Evolutionary conservation across 2,888 invertebrate genomes (phyloP), one percentile per base, ranked within the genome.

Genomic region (Macrosiphum euphorbiae): DNA sequence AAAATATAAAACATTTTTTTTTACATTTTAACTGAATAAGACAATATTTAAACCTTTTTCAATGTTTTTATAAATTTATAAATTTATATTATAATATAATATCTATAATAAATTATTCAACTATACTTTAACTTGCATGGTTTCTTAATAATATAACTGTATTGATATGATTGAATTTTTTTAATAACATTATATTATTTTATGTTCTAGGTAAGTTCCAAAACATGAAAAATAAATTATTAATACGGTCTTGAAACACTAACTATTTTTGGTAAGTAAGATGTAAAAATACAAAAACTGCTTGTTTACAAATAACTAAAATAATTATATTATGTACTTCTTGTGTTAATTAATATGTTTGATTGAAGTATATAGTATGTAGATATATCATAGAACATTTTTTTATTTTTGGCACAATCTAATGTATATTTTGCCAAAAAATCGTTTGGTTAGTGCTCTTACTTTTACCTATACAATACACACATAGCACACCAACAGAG

Each of bases 181-280:
- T 28, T 26, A 84, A 41, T 89, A 89, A 41, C 35, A 35, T 35
- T 35, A n/a, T 55, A 24, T 35, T 84, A 10, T 85, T 91, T 50
- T 91, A 13, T 91, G 84, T 85, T 91, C 84, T n/a, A 91, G 91
- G 91, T 91, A 91, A 91, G 91, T 91, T 55, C 55, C 55, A 91
- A 91, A 91, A 85, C 1, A 55, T 11, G 55, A 55, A 91, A 4
- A 41, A 55, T 91, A 4, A 41, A 55, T 91, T 91, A 58, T 50
- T n/a, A n/a, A 24, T 85, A 28, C 1, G 28, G 28, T 41, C 55
- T 1, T 16, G 41, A 84, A 28, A 41, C 35, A 52, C 13, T 28
- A 41, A 52, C 41, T 28, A 11, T 91, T 41, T 85, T 28, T 55
- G 44, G 90, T 90, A 35, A 90, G 78, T 90, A 78, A 67, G n/a